Evolutionary conservation across 1,140 invertebrate genomes (phyloP), one percentile per base, ranked within the genome.

Genomic region (Brachionus asplanchnoidis): DNA sequence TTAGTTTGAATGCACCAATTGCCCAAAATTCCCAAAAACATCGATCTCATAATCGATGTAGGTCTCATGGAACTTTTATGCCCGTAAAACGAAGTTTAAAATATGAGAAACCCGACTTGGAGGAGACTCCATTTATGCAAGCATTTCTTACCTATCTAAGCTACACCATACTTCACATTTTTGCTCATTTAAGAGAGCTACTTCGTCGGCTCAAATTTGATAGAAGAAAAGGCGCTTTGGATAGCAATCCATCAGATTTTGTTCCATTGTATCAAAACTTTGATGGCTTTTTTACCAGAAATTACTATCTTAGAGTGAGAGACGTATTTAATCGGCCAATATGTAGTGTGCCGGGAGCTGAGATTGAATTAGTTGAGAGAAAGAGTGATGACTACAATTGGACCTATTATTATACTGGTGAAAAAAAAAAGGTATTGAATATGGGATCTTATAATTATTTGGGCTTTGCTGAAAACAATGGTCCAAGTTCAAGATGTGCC

Each of bases 271-370:
- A 95, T 89, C 93, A 96, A 87, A 93, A 92, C 87, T 98, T 97
- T 91, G 95, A 97, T 88, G 94, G 93, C 87, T 98, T 98, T 91
- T 98, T 96, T 91, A 94, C 94, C 14, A 91, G 94, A 42, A 97
- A 98, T 90, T 93, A 98, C 26, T 98, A 97, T 89, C 92, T 95
- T 85, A 92, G 96, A 86, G 93, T 97, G 53, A 91, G 93, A 82
- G 95, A 98, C 91, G 96, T 95, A 89, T 97, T 95, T 94, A 97
- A 97, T 90, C 92, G 94, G 85, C 95, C 97, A 26, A 95, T 99
- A 86, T 93, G 93, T 88, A 95, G 95, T 88, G 93, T 95, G 70
- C 96, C 97, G 28, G 96, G 95, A n/a, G 94, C 94, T 50, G 92
- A 93, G 86, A 92, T 98, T 75, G 93, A 93, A 11, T 90, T 99